Conservation (phyloP, 2,113 vertebrate genomes). For the Zootoca vivipara region DNA sequence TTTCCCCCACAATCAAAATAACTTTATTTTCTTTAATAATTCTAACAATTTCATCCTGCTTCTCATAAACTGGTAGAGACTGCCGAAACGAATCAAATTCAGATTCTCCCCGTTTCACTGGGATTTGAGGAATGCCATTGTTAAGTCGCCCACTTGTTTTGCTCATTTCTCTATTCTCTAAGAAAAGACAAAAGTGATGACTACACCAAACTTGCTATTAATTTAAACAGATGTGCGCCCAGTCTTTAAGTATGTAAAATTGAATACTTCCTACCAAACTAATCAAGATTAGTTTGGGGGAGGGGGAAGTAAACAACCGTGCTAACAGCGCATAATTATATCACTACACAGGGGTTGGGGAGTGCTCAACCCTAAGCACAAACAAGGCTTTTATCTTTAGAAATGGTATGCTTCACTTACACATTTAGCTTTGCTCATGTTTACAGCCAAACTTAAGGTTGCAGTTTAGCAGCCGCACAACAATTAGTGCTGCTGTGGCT, state of each 20-base stretch:
- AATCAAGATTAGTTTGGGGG: too few species aligned
- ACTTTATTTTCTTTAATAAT: constrained; percentile 88
- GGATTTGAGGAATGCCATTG: constrained; percentile 89
- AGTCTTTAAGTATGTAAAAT: background rate
- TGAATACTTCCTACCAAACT: background rate
- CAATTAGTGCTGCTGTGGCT: too few species aligned
- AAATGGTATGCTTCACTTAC: background rate
- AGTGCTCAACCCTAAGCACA: background rate
- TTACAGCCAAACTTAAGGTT: background rate
- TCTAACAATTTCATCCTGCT: constrained; percentile 86
- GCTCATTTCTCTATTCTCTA: constrained; percentile 80
- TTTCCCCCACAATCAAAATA: constrained; percentile 92
- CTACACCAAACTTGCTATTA: background rate
- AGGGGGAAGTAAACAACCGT: background rate
- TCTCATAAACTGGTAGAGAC: constrained; percentile 86
- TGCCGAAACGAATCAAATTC: constrained; percentile 88
- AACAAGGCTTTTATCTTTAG: background rate
- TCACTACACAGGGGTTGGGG: background rate
- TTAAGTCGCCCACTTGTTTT: constrained; percentile 84
- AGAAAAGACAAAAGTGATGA: constrained; percentile 39
- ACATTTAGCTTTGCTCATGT: background rate
- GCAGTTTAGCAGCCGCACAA: too few species aligned
- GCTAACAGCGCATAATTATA: background rate
- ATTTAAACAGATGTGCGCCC: background rate
- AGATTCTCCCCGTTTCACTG: constrained; percentile 81